phyloP scores from a whole-genome alignment of 2,797 vertebrate species.

The Neopelma chrysocephalum region DNA sequence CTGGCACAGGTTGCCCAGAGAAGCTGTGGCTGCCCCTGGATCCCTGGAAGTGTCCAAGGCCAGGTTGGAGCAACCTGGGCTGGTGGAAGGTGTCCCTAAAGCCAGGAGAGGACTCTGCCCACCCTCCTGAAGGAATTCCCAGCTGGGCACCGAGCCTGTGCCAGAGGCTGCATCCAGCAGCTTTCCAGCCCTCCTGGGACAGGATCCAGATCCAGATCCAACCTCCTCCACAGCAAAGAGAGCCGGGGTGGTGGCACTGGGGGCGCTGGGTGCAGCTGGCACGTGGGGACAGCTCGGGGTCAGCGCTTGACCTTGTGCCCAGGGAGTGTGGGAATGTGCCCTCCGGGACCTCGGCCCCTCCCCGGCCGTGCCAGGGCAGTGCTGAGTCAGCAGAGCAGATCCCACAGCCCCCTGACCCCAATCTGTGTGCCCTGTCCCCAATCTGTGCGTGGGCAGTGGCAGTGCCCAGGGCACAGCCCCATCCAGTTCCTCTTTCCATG shows the following conservation, averaged over 20 bases:
- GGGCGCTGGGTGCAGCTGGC: background rate
- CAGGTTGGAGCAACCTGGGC: accelerated
- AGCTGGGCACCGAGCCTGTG: accelerated
- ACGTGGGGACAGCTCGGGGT: background rate
- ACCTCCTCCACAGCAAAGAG: accelerated
- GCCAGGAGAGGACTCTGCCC: background rate
- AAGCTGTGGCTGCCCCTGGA: background rate
- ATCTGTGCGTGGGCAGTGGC: background rate
- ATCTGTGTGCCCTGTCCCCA: too few species aligned
- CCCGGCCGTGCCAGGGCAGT: background rate
- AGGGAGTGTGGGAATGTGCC: background rate
- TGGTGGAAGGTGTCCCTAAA: accelerated
- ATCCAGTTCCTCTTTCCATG: background rate
- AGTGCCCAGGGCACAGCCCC: background rate
- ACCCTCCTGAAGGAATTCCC: background rate
- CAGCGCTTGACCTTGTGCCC: accelerated
- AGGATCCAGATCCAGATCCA: background rate
- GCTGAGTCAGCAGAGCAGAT: background rate
- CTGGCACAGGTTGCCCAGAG: background rate
- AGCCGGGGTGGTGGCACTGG: accelerated
- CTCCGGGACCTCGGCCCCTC: accelerated
- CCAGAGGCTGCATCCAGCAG: background rate
- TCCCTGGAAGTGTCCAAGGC: accelerated
- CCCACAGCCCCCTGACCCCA: background rate
- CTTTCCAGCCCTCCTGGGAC: background rate